Evolutionary conservation across 1,140 invertebrate genomes (phyloP).

Genomic region (Zaprionus ghesquierei): DNA sequence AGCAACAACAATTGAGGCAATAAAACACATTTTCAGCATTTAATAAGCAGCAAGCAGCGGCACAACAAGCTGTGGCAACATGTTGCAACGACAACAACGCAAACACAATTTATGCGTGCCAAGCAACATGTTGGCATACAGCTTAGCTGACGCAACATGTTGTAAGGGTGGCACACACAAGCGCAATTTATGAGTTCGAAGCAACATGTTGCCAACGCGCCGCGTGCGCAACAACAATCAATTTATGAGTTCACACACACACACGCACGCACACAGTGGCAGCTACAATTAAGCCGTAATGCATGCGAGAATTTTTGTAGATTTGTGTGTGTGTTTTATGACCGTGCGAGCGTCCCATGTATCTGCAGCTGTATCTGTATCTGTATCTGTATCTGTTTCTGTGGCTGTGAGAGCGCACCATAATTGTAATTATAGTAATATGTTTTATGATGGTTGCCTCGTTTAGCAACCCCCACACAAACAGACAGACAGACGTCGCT

Average conservation of each 20-base stretch:
- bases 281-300: slow-evolving; percentile 75
- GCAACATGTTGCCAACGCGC: slow-evolving; percentile 2
- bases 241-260: slow-evolving; percentile 27
- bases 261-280: background rate
- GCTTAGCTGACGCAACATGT: slow-evolving; percentile 36
- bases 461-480: slow-evolving; percentile 73
- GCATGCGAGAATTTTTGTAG: slow-evolving; percentile 68
- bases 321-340: slow-evolving; percentile 68
- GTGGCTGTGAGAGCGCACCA: slow-evolving; percentile 54
- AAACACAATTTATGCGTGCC: too few relatives aligned
- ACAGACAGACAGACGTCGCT: slow-evolving; percentile 28
- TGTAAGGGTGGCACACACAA: slow-evolving; percentile 20
- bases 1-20: slow-evolving; percentile 70
- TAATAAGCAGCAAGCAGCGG: background rate
- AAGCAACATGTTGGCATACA: background rate
- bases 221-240: slow-evolving; percentile 26
- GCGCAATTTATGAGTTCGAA: slow-evolving; percentile 64
- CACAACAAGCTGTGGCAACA: background rate
- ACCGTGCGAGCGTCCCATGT: slow-evolving; percentile 54
- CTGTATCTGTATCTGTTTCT: slow-evolving; percentile 19
- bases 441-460: slow-evolving; percentile 79
- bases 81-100: too few relatives aligned
- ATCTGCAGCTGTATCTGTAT: slow-evolving; percentile 57
- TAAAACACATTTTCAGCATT: slow-evolving; percentile 68
- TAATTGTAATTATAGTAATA: slow-evolving; percentile 82